Conservation (phyloP, 2,113 vertebrate genomes). For the Ceyx melanurus region DNA sequence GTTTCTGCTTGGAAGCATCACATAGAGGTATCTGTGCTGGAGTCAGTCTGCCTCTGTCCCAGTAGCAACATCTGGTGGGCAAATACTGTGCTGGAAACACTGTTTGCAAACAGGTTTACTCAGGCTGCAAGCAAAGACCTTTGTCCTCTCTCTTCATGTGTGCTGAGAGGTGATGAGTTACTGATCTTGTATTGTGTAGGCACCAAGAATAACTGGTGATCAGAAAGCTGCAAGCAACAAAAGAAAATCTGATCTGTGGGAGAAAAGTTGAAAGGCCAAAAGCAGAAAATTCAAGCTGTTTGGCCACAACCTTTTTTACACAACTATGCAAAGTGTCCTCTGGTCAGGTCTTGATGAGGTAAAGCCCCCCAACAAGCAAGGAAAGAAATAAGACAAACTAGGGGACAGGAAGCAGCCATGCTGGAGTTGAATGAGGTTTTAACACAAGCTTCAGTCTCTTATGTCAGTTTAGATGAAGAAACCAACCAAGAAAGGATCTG, state of each 20-base stretch:
- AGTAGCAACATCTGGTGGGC: neutral
- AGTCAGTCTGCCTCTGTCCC: neutral
- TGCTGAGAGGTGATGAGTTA: neutral
- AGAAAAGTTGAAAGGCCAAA: neutral
- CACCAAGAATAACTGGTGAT: neutral
- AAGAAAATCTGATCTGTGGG: neutral
- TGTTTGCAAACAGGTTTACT: neutral
- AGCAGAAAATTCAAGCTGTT: neutral
- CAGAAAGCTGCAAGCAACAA: neutral
- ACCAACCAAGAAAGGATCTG: neutral
- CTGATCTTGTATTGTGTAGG: rapidly evolving
- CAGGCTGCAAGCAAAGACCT: neutral
- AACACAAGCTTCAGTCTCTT: neutral
- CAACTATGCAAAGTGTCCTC: neutral
- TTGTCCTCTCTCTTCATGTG: neutral
- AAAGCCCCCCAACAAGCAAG: neutral
- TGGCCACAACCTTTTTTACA: neutral
- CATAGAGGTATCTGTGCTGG: rapidly evolving
- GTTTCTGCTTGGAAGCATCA: neutral
- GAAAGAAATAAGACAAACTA: neutral
- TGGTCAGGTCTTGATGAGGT: neutral
- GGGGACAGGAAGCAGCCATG: neutral
- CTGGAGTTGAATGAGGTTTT: neutral
- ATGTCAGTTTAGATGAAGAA: neutral
- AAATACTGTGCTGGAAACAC: neutral